phyloP scores from a whole-genome alignment of 2,797 vertebrate species.

The Perodicticus potto region DNA sequence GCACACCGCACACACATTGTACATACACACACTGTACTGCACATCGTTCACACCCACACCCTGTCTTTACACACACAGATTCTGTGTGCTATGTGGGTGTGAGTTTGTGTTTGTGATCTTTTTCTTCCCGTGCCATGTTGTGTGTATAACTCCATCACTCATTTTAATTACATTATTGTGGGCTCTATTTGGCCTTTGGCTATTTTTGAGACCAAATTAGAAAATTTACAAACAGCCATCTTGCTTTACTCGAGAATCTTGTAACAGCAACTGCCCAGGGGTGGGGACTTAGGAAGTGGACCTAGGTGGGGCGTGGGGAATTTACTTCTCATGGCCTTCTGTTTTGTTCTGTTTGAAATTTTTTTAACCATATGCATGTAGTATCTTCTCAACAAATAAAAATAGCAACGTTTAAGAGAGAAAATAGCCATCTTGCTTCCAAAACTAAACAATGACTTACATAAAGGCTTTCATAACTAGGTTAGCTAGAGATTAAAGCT shows the following conservation, averaged over 20 bases:
- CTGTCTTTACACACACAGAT: not conserved
- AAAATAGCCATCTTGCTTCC: constrained; percentile 14
- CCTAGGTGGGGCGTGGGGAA: too few relatives aligned
- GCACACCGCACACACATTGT: not conserved
- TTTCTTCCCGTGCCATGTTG: not conserved
- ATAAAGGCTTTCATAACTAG: constrained; percentile 45
- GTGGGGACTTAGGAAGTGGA: not conserved
- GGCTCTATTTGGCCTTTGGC: constrained; percentile 67
- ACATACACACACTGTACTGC: too few relatives aligned
- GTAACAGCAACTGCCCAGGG: not conserved
- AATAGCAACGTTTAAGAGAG: constrained; percentile 48
- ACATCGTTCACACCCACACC: not conserved
- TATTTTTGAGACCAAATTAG: constrained; percentile 76
- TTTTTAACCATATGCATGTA: not conserved
- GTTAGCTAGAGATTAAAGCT: constrained; percentile 65
- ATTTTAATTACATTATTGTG: constrained; percentile 78
- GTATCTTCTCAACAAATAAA: constrained; percentile 61
- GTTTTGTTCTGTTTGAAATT: constrained; percentile 34
- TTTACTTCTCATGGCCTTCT: not conserved
- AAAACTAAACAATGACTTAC: not conserved
- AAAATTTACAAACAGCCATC: constrained; percentile 69
- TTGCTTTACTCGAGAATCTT: constrained; percentile 21
- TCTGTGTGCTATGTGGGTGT: not conserved
- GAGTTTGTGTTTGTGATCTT: not conserved
- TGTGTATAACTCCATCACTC: constrained; percentile 28